Evolutionary conservation across 2,797 vertebrate species (phyloP).

Genomic region (Dallia pectoralis): DNA sequence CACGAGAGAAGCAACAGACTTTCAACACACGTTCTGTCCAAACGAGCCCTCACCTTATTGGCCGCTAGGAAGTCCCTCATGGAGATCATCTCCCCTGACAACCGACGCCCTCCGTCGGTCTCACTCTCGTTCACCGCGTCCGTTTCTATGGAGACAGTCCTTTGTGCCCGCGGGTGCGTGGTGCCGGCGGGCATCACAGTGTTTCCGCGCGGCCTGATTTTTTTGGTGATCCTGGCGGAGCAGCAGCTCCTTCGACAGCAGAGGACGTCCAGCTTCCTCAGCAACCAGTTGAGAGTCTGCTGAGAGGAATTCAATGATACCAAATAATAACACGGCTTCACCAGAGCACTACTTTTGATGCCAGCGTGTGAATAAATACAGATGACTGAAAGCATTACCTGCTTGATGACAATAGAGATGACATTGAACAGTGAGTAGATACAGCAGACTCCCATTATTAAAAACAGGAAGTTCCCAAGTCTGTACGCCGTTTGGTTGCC

Average conservation of each 20-base stretch:
- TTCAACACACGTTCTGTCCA: neutral
- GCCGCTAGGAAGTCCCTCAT: slow-evolving; percentile 82
- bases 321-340: neutral
- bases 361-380: neutral
- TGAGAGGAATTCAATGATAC: neutral
- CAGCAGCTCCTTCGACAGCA: slow-evolving; percentile 63
- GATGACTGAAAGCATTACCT: slow-evolving; percentile 49
- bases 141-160: slow-evolving; percentile 78
- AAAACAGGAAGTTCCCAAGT: slow-evolving; percentile 82
- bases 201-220: slow-evolving; percentile 70
- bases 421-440: slow-evolving; percentile 87
- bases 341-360: neutral
- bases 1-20: neutral
- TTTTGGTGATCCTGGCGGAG: slow-evolving; percentile 52
- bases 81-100: slow-evolving; percentile 85
- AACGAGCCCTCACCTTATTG: slow-evolving; percentile 66
- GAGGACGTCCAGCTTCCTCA: slow-evolving; percentile 70
- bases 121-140: slow-evolving; percentile 78
- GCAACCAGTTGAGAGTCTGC: slow-evolving; percentile 78
- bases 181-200: slow-evolving; percentile 66
- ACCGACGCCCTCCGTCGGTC: slow-evolving; percentile 72
- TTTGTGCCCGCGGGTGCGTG: slow-evolving; percentile 58
- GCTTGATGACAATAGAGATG: slow-evolving; percentile 86
- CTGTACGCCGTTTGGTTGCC: slow-evolving; percentile 76
- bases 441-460: slow-evolving; percentile 85